These are phyloP conservation scores for Tinamus major DNA, from an alignment of 2,797 vertebrate genomes.

Conservation along the genomic window DNA sequence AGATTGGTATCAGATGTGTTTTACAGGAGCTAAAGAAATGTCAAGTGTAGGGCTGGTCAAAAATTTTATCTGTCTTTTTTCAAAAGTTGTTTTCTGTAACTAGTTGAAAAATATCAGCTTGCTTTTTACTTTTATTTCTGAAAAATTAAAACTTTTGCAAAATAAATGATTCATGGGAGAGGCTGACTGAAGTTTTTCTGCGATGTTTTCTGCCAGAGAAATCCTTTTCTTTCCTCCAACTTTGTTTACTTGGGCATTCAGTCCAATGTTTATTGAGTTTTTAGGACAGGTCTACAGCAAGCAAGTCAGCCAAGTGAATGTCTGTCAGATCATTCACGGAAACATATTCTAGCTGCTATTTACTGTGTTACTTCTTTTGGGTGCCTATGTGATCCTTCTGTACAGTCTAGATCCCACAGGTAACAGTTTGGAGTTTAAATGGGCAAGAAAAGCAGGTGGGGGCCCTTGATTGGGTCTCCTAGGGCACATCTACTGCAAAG, in stretches of 20 bases:
- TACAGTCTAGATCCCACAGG: neutral
- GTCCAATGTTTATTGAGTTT: neutral
- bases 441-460: neutral
- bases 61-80: neutral
- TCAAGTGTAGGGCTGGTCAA: neutral
- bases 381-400: neutral
- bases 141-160: neutral
- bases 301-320: neutral
- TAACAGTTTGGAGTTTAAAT: neutral
- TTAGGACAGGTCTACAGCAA: neutral
- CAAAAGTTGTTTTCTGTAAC: neutral
- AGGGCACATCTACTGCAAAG: neutral
- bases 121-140: neutral
- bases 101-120: neutral
- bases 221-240: neutral
- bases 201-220: neutral
- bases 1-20: slow-evolving; percentile 37
- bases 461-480: neutral
- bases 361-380: neutral
- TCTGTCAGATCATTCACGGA: neutral
- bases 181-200: neutral
- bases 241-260: neutral
- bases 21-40: slow-evolving; percentile 19
- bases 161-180: neutral
- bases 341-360: neutral